These are phyloP conservation scores for Heptranchias perlo DNA, from an alignment of 2,113 vertebrate genomes.

Conservation along the genomic window DNA sequence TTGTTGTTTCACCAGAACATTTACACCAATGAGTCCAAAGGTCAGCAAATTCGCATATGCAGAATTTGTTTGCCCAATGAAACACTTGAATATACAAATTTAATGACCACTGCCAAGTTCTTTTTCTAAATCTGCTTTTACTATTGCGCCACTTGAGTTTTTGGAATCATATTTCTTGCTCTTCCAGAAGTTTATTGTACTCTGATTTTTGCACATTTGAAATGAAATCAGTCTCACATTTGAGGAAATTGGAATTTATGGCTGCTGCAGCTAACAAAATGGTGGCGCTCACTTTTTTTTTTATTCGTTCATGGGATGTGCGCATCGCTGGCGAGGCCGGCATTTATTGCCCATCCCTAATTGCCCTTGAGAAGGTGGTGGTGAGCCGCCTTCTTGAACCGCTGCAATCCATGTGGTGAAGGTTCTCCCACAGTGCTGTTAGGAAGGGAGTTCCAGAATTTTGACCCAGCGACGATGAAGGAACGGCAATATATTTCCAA, in stretches of 20 bases:
- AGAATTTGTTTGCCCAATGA: constrained; percentile 3
- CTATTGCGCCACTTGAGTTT: neutral
- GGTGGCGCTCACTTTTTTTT: neutral
- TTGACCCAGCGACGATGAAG: too few relatives aligned
- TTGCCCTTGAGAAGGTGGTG: too few relatives aligned
- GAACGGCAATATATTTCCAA: too few relatives aligned
- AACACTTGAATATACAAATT: neutral
- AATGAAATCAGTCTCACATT: neutral
- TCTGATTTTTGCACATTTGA: neutral
- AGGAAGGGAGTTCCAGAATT: too few relatives aligned
- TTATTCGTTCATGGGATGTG: too few relatives aligned
- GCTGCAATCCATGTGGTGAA: too few relatives aligned
- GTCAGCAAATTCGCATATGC: neutral
- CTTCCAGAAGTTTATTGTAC: neutral
- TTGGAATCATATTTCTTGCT: neutral
- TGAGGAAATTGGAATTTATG: neutral
- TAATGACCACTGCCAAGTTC: neutral
- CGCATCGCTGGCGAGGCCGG: too few relatives aligned
- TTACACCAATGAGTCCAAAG: neutral
- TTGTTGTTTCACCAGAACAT: neutral
- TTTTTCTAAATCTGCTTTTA: neutral
- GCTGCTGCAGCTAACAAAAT: too few relatives aligned
- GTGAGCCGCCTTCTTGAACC: too few relatives aligned
- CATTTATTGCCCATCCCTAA: too few relatives aligned
- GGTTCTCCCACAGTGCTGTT: too few relatives aligned